Evolutionary conservation across 2,888 invertebrate genomes (phyloP), one percentile per base, ranked within the genome.

Genomic region (Tetragnatha montana): DNA sequence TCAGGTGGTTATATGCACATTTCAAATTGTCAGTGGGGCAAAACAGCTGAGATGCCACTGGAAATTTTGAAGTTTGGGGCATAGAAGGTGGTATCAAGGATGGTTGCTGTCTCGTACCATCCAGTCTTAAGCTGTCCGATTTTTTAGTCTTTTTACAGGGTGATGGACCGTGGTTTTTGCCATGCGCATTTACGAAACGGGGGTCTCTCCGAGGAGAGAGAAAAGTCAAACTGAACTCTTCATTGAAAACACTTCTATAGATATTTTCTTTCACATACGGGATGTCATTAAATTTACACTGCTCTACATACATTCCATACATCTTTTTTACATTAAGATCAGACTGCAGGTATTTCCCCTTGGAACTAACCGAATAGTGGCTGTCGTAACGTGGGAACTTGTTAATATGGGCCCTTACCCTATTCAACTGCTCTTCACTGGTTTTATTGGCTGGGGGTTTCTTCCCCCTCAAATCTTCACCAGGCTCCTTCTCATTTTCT

Each of bases 381-480:
- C 51, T 51, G 74, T 87, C 89, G 50, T 82, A 87, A 12, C 86
- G 76, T 19, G 86, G 89, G 60, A 90, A 87, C 19, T 87, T 79
- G 51, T 83, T 86, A 49, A 90, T 90, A 35, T 90, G 86, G 14
- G 68, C 79, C 35, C 86, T 50, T 0, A 90, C 89, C 79, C 87
- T 60, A 35, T 87, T 87, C 74, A 86, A 12, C n/a, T 87, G 87
- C 70, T 90, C 89, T 70, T 90, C 86, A 79, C 82, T 86, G 22
- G 87, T 90, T 87, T 90, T 90, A 83, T 90, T 90, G 2, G 89
- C 87, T 17, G 89, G 86, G 8, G 89, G 89, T 74, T 87, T 90
- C 69, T 82, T 86, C 2, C 89, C 89, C 12, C 89, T 82, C 50
- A 90, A 79, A 87, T 90, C 89, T 87, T 90, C 89, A 35, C 89